Conservation (phyloP, 2,797 vertebrate genomes). For the Diceros bicornis region DNA sequence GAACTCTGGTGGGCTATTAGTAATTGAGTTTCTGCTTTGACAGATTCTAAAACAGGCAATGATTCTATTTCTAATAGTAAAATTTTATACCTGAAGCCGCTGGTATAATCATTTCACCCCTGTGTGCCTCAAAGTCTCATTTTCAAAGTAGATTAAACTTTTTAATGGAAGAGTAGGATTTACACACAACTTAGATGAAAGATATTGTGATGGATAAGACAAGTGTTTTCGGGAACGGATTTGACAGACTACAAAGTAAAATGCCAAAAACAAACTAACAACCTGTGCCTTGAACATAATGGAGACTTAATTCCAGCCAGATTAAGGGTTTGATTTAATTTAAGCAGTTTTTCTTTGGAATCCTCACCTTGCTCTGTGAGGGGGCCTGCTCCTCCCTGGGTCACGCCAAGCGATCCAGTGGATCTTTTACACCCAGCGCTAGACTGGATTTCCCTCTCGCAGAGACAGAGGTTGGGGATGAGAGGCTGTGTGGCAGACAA, state of each 20-base stretch:
- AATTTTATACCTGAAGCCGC: not conserved
- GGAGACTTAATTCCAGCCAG: not conserved
- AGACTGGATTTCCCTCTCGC: not conserved
- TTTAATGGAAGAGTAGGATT: not conserved
- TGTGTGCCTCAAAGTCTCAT: not conserved
- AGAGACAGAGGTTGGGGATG: not conserved
- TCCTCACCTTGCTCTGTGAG: not conserved
- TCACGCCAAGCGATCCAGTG: not conserved
- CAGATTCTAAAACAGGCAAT: not conserved
- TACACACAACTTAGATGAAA: slow-evolving; percentile 20
- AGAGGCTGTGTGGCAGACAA: not conserved
- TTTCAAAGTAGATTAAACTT: slow-evolving; percentile 40
- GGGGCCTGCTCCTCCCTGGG: not conserved
- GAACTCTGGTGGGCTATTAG: not conserved
- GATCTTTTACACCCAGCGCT: not conserved
- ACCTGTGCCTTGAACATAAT: not conserved
- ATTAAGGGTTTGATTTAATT: not conserved
- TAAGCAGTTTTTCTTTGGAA: not conserved
- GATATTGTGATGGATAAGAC: not conserved
- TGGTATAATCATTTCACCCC: not conserved
- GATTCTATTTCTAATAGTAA: not conserved
- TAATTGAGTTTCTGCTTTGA: not conserved
- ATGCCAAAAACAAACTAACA: slow-evolving; percentile 28
- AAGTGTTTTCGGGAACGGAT: not conserved
- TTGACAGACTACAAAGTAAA: slow-evolving; percentile 2